Percentiles rank a stretch among this genome's conserved stretches.
These are phyloP conservation scores for Zoroaster sp. DNA, from an alignment of 53 echinoderm and acorn worm species.

Conservation along the genomic window DNA sequence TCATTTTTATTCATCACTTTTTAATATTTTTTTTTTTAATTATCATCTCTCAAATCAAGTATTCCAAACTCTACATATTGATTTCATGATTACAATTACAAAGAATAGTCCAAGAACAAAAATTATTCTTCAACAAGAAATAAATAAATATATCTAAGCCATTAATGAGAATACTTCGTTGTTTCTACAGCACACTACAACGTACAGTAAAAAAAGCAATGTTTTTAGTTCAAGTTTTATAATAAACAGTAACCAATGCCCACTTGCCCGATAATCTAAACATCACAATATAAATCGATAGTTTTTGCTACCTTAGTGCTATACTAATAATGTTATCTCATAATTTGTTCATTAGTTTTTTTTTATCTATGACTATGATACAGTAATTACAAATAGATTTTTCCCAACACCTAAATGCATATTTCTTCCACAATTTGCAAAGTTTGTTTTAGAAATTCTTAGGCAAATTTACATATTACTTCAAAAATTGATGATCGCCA, in stretches of 20 bases:
- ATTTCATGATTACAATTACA: conserved; percentile 32
- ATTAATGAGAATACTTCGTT: background rate
- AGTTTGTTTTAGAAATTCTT: conserved; percentile 25
- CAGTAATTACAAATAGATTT: conserved; percentile 56
- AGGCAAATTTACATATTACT: conserved; percentile 25
- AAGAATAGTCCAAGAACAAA: conserved; percentile 18
- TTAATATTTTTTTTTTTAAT: background rate
- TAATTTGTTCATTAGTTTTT: conserved; percentile 39
- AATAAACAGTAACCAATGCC: background rate
- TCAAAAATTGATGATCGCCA: conserved; percentile 7
- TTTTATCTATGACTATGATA: conserved; percentile 53
- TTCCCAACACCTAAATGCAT: conserved; percentile 49
- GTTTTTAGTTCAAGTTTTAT: background rate
- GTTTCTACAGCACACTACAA: conserved; percentile 52
- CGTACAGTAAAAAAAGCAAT: conserved; percentile 3
- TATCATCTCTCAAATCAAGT: conserved; percentile 29
- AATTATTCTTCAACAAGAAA: conserved; percentile 1
- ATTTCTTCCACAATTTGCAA: conserved; percentile 50
- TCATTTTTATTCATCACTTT: conserved; percentile 54
- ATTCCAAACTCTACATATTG: conserved; percentile 18
- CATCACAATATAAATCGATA: background rate
- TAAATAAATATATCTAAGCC: conserved; percentile 47
- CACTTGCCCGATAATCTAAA: background rate
- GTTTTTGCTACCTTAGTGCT: background rate
- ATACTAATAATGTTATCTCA: conserved; percentile 43